A percentile compares a stretch with the other conserved stretches of the same genome.
These are phyloP conservation scores for Passerculus sandwichensis DNA, from an alignment of 2,797 vertebrate genomes.

Conservation along the genomic window DNA sequence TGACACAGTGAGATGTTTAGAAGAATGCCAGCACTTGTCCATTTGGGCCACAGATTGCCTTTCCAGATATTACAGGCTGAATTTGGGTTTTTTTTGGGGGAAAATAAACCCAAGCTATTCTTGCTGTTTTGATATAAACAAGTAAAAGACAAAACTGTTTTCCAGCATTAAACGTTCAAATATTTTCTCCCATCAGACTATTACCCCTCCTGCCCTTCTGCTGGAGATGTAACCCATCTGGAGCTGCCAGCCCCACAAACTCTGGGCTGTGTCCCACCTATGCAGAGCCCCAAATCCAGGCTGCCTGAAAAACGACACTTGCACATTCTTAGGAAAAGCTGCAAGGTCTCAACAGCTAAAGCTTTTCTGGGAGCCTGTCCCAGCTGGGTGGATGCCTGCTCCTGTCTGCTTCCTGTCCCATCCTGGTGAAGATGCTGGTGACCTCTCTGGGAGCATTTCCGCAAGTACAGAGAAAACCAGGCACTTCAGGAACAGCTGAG, in stretches of 20 bases:
- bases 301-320: not conserved
- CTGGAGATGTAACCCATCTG: not conserved
- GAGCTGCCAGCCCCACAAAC: not conserved
- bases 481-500: not conserved
- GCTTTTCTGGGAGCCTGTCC: not conserved
- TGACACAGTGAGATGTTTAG: not conserved
- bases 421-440: not conserved
- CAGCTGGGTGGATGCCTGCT: not conserved
- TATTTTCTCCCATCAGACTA: not conserved
- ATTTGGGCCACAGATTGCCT: not conserved
- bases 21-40: not conserved
- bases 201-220: not conserved
- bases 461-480: not conserved
- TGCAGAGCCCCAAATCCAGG: not conserved
- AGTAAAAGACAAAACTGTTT: not conserved
- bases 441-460: not conserved
- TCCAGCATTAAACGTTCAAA: not conserved
- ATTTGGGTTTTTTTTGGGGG: not conserved
- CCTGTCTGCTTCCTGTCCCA: not conserved
- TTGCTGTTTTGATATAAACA: not conserved
- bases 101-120: not conserved
- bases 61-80: not conserved
- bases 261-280: not conserved
- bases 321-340: not conserved
- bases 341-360: not conserved